Evolutionary conservation across 2,888 invertebrate species (phyloP).

Genomic region (Scaptomyza caliginosa): DNA sequence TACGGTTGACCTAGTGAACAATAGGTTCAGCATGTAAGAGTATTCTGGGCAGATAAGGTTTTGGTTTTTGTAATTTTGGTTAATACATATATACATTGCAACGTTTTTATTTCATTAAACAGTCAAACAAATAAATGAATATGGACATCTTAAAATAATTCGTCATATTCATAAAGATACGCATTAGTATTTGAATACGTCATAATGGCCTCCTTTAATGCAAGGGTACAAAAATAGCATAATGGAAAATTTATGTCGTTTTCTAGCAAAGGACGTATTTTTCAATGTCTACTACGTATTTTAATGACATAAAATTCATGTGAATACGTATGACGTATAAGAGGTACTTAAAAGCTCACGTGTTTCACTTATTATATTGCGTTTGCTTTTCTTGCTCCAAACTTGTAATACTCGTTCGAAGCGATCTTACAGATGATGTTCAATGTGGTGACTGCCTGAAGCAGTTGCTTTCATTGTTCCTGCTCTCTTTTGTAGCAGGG

Average conservation of each 20-base stretch:
- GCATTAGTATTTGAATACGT: neutral
- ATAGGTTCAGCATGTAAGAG: neutral
- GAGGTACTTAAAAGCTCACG: constrained; percentile 16
- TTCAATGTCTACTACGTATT: constrained; percentile 8
- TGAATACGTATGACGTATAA: neutral
- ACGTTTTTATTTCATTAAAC: too few relatives aligned
- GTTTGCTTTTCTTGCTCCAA: constrained; percentile 14
- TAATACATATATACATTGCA: too few relatives aligned
- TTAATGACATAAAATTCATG: neutral
- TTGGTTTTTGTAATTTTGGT: neutral
- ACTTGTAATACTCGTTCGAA: constrained; percentile 7
- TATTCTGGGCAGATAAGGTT: neutral
- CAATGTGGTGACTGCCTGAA: constrained; percentile 37
- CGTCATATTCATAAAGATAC: neutral
- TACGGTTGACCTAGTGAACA: neutral
- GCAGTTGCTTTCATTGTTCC: constrained; percentile 54
- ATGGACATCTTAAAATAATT: neutral
- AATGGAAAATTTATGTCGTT: constrained; percentile 7
- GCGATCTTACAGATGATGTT: constrained; percentile 48
- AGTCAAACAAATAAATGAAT: neutral
- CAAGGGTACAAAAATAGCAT: neutral
- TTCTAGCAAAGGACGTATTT: neutral
- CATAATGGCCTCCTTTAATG: neutral
- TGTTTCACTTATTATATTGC: constrained; percentile 25
- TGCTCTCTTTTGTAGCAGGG: constrained; percentile 61